These are phyloP conservation scores for Phalacrocorax pelagicus DNA, from an alignment of 2,113 vertebrate genomes.

Conservation along the genomic window DNA sequence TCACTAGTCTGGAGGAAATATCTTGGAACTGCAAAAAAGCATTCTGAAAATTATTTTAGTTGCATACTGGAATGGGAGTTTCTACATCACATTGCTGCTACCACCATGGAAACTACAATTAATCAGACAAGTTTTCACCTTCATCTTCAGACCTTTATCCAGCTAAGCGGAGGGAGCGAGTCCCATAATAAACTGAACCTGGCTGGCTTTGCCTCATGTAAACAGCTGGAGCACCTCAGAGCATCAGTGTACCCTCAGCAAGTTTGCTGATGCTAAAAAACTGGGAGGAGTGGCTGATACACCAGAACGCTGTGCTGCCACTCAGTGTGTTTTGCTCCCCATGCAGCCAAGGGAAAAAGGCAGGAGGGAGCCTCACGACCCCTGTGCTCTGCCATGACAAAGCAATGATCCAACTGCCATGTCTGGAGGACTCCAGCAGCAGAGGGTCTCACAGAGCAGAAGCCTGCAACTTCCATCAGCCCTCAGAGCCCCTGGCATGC, in stretches of 20 bases:
- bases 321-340: neutral
- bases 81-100: neutral
- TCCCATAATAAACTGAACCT: neutral
- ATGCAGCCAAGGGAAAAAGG: neutral
- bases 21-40: neutral
- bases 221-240: neutral
- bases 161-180: neutral
- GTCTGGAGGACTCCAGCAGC: neutral
- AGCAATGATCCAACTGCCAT: accelerated
- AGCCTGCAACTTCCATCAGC: neutral
- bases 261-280: too few species aligned
- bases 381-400: neutral
- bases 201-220: neutral
- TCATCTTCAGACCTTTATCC: neutral
- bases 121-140: neutral
- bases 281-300: too few species aligned
- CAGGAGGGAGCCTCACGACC: neutral
- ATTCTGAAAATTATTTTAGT: neutral
- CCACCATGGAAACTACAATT: neutral
- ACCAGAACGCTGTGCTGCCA: too few species aligned
- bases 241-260: neutral
- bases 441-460: neutral
- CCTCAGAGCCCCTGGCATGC: neutral
- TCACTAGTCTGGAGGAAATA: neutral
- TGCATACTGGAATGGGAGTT: neutral